Conservation (phyloP, 2,113 vertebrate genomes). For the Sebastes schlegelii region DNA sequence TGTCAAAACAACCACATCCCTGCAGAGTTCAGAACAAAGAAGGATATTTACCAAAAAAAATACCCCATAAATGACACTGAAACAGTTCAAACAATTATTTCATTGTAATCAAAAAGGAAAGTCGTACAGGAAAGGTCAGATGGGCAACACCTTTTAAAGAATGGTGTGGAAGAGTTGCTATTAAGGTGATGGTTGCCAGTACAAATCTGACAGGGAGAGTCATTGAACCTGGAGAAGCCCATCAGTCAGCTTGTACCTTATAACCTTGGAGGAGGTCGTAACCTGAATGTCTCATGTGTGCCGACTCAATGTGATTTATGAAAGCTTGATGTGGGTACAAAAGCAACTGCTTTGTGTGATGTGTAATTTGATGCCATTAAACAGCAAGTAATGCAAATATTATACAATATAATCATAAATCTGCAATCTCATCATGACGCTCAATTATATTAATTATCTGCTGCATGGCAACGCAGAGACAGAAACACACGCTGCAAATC, state of each 20-base stretch:
- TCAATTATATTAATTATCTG: conserved; percentile 60
- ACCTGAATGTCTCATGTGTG: conserved; percentile 70
- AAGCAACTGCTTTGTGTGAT: conserved; percentile 55
- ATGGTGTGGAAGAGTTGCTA: conserved; percentile 7
- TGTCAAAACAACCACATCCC: conserved; percentile 58
- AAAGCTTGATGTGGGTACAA: conserved; percentile 60
- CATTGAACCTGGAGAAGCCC: conserved; percentile 43
- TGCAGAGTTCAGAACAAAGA: conserved; percentile 16
- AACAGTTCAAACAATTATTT: conserved; percentile 15
- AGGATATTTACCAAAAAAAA: conserved; percentile 35
- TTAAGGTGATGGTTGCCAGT: conserved; percentile 52
- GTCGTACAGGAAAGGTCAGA: conserved; percentile 1
- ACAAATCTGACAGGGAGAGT: conserved; percentile 57
- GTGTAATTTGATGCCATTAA: conserved; percentile 60
- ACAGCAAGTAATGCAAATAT: conserved; percentile 78
- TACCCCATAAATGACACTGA: not conserved
- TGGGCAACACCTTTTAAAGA: conserved; percentile 2
- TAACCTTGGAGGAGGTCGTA: conserved; percentile 73
- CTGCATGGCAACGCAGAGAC: conserved; percentile 14
- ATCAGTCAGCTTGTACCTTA: conserved; percentile 71
- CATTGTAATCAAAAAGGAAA: conserved; percentile 12
- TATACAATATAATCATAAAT: conserved; percentile 62
- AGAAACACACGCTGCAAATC: not conserved
- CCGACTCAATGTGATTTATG: conserved; percentile 68
- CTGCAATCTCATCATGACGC: conserved; percentile 53